phyloP scores from a whole-genome alignment of 2,888 invertebrate genomes.

The Drosophila atroscutellata region DNA sequence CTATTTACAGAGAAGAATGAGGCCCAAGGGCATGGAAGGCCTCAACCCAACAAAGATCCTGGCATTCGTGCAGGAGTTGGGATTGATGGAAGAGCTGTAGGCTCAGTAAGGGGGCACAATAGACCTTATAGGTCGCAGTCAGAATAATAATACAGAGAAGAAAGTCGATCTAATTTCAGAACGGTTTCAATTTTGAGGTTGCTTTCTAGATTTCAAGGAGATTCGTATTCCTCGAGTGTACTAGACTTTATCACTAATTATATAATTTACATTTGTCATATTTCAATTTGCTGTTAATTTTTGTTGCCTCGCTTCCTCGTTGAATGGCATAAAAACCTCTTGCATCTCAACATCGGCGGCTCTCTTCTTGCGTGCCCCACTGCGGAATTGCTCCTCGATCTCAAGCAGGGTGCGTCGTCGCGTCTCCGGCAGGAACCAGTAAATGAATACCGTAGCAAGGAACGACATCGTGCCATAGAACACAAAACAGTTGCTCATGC shows the following conservation, averaged over 20 bases:
- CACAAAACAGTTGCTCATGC: conserved; percentile 88
- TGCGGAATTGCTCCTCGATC: conserved; percentile 87
- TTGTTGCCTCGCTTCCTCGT: neutral
- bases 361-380: conserved; percentile 24
- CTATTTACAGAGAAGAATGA: no score
- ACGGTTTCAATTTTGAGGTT: neutral
- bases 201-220: neutral
- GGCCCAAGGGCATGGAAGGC: no score
- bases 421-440: conserved; percentile 89
- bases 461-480: conserved; percentile 87
- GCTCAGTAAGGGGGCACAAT: no score
- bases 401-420: conserved; percentile 89
- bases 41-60: no score
- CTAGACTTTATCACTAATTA: conserved; percentile 44
- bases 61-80: no score
- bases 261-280: neutral
- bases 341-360: conserved; percentile 70
- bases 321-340: conserved; percentile 53
- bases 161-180: neutral
- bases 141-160: no score
- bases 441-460: conserved; percentile 87
- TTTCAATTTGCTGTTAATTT: neutral
- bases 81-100: no score
- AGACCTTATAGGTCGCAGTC: no score
- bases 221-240: neutral